phyloP scores from a whole-genome alignment of 2,113 vertebrate species.

The Polypterus bichir region DNA sequence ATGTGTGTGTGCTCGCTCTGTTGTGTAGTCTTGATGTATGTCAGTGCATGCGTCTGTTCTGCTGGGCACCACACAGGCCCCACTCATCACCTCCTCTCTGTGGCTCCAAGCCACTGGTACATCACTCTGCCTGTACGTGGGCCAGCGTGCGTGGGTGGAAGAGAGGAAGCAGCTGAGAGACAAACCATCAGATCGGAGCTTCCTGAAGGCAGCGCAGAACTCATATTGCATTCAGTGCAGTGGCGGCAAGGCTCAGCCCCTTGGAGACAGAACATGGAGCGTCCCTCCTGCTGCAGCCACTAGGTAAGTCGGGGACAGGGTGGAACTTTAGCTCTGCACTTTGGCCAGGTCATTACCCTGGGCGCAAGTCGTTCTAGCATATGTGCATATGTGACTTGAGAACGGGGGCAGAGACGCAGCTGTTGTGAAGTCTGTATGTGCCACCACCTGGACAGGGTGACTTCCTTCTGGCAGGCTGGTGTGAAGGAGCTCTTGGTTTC shows the following conservation, averaged over 20 bases:
- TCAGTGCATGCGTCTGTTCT: too few species aligned
- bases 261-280: not conserved
- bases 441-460: not conserved
- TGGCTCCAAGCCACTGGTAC: too few species aligned
- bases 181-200: constrained; percentile 3
- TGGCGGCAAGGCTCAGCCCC: not conserved
- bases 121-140: not conserved
- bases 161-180: constrained; percentile 5
- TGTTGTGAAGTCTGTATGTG: not conserved
- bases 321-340: not conserved
- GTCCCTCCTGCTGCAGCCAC: not conserved
- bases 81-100: too few species aligned
- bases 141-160: constrained; percentile 3
- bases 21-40: too few species aligned
- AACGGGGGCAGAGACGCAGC: not conserved
- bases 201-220: not conserved
- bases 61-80: too few species aligned
- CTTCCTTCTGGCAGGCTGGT: too few species aligned
- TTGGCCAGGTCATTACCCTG: not conserved
- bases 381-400: not conserved
- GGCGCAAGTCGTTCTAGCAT: not conserved
- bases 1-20: not conserved
- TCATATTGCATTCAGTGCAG: not conserved
- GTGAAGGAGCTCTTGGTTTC: too few species aligned
- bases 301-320: not conserved